Base-by-base conservation (phyloP, 2,888 invertebrate species). In the Lasiommata megera region DNA sequence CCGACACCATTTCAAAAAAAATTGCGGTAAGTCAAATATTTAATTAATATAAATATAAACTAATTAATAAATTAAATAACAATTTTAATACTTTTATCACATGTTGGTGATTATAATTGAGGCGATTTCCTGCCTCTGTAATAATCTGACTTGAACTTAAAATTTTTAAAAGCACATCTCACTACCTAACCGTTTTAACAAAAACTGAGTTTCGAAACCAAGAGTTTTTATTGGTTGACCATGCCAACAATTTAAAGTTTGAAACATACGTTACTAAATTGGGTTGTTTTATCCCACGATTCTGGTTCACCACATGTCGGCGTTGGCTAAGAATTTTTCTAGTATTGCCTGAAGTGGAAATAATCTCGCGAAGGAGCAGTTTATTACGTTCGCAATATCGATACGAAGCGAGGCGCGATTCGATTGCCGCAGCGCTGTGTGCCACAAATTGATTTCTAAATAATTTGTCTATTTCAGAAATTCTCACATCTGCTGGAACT, bases 331-430 rank as follows among this genome's bases (percentile, higher is more conserved):
- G 68, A 67, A 65, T 66, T 67, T 63, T 54, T 62, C 44, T 56
- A 64, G 73, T 79, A 77, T 75, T 72, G 78, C 72, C 69, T 76
- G 70, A 69, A 80, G 77, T 78, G 80, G 74, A 82, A 82, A 76
- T 80, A 79, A 80, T 78, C 75, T 70, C 61, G 71, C 62, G 67
- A 67, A 70, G 67, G 65, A 76, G 71, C 73, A 72, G 79, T 80
- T 83, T 83, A 83, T 83, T 82, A 80, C 76, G 77, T 79, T 80
- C 72, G 76, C 81, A 84, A 82, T 84, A 85, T 77, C 73, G 74
- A 52, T 67, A 67, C 67, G 59, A 66, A 60, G 66, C 66, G 64
- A 57, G 67, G 65, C 64, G 66, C 67, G 64, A 68, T 69, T 70
- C 74, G 69, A 77, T 75, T 72, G 67, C 66, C 64, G 67, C 66